phyloP scores from a whole-genome alignment of 2,797 vertebrate species.

The Sternarchorhynchus goeldii region DNA sequence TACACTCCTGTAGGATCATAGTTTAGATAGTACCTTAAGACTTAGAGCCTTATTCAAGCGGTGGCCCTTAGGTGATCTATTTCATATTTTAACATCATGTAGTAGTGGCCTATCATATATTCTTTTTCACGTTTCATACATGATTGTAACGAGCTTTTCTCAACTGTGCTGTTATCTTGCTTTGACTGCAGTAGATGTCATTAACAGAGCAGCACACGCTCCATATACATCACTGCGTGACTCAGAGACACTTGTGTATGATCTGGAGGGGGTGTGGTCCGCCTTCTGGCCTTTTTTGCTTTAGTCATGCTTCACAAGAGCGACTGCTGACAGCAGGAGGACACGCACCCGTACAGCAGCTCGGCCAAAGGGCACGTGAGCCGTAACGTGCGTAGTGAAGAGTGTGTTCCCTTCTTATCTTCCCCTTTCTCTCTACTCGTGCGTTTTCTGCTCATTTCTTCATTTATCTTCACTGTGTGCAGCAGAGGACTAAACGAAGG shows the following conservation, averaged over 20 bases:
- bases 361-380: constrained; percentile 54
- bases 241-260: constrained; percentile 32
- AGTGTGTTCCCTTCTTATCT: constrained; percentile 30
- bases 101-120: no score
- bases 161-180: not conserved
- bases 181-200: not conserved
- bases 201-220: not conserved
- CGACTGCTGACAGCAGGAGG: constrained; percentile 52
- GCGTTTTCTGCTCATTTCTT: constrained; percentile 18
- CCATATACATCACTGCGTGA: constrained; percentile 18
- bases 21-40: no score
- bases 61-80: no score
- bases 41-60: no score
- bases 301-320: constrained; percentile 51
- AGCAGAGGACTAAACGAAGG: not conserved
- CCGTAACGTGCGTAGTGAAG: constrained; percentile 17
- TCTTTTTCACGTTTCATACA: no score
- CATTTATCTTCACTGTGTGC: not conserved
- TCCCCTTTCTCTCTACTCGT: constrained; percentile 3
- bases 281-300: constrained; percentile 37
- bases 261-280: constrained; percentile 50
- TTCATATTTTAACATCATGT: no score
- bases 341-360: constrained; percentile 24
- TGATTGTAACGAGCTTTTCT: no score
- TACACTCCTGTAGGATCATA: no score